A percentile compares a stretch with the other conserved stretches of the same genome.
phyloP scores from a whole-genome alignment of 2,888 invertebrate species.

The Caenorhabditis angaria region DNA sequence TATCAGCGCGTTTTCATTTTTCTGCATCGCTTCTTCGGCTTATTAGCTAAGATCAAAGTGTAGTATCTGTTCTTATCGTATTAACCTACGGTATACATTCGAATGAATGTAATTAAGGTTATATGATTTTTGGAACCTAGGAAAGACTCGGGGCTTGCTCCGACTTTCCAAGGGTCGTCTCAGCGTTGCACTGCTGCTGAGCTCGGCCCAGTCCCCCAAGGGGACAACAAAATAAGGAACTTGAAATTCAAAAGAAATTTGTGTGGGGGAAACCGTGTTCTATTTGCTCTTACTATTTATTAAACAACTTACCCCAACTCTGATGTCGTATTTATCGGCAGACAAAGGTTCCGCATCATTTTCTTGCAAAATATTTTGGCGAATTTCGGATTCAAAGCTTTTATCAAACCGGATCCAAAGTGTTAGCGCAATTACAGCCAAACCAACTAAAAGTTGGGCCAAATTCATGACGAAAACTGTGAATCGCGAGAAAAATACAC shows the following conservation, averaged over 20 bases:
- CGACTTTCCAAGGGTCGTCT: conserved; percentile 44
- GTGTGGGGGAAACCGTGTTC: too few relatives aligned
- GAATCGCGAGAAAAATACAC: conserved; percentile 32
- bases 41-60: conserved; percentile 24
- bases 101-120: conserved; percentile 16
- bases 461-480: conserved; percentile 39
- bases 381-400: conserved; percentile 59
- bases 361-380: conserved; percentile 42
- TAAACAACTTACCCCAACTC: conserved; percentile 40
- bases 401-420: conserved; percentile 65
- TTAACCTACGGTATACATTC: conserved; percentile 21
- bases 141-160: conserved; percentile 43
- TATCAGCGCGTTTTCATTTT: too few relatives aligned
- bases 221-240: background rate
- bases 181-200: conserved; percentile 40
- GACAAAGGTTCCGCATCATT: conserved; percentile 47
- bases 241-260: too few relatives aligned
- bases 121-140: conserved; percentile 11
- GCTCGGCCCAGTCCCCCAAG: conserved; percentile 1
- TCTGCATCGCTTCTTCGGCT: conserved; percentile 18
- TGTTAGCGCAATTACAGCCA: conserved; percentile 58
- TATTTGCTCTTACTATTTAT: background rate
- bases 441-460: conserved; percentile 49
- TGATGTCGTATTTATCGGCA: conserved; percentile 50
- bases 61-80: conserved; percentile 26